Evolutionary conservation across 2,113 vertebrate species (phyloP).

Genomic region (Arvicanthis niloticus): DNA sequence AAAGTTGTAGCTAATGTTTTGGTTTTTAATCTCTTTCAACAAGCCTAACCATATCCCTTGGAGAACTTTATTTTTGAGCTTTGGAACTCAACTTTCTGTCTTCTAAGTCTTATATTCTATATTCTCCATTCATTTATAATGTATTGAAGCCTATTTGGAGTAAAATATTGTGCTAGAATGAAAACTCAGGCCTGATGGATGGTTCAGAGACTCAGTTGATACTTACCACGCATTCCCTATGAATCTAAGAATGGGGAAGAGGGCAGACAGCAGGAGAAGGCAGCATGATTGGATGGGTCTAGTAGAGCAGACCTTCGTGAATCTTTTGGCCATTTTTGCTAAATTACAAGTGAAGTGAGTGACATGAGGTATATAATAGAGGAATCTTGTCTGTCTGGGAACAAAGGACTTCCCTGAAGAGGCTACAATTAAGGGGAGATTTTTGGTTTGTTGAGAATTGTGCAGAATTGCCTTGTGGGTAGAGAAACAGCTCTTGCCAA

Average conservation of each 20-base stretch:
- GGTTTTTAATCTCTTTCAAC: not conserved
- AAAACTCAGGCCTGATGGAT: not conserved
- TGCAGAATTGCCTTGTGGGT: constrained; percentile 15
- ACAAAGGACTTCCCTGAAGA: not conserved
- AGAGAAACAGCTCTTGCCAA: not conserved
- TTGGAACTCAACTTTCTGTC: constrained; percentile 18
- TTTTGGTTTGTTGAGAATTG: not conserved
- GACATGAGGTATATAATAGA: not conserved
- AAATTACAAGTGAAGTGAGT: not conserved
- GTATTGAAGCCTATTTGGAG: constrained; percentile 58
- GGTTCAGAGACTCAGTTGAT: not conserved
- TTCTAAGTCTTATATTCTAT: constrained; percentile 12
- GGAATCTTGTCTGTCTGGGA: not conserved
- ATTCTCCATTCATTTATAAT: constrained; percentile 62
- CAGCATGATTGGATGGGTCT: not conserved
- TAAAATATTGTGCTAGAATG: not conserved
- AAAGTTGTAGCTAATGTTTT: constrained; percentile 26
- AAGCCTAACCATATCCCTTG: not conserved
- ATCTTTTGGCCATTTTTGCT: not conserved
- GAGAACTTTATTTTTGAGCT: constrained; percentile 17
- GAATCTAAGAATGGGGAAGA: not conserved
- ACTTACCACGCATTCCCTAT: not conserved
- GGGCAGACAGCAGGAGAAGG: not conserved
- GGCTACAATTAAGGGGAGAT: not conserved
- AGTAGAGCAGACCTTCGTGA: not conserved